These are phyloP conservation scores for Eubucco bourcierii DNA, from an alignment of 2,113 vertebrate genomes.

Conservation along the genomic window DNA sequence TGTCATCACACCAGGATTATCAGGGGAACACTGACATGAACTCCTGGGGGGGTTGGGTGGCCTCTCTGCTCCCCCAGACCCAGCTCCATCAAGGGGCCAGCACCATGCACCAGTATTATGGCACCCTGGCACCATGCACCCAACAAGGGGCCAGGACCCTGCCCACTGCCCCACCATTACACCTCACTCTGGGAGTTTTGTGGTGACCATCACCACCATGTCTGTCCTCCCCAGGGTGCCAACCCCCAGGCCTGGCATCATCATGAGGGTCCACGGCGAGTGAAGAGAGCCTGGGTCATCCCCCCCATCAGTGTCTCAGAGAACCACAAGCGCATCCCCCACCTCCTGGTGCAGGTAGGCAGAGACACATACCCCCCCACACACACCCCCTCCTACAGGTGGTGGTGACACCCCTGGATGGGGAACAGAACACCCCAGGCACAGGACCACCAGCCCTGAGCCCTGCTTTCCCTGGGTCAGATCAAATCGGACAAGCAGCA, in stretches of 20 bases:
- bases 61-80: rapidly evolving
- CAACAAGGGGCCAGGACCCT: background rate
- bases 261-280: slow-evolving; percentile 47
- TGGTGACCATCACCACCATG: background rate
- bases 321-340: slow-evolving; percentile 91
- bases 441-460: background rate
- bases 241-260: slow-evolving; percentile 73
- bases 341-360: slow-evolving; percentile 90
- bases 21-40: rapidly evolving
- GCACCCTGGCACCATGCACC: background rate
- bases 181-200: rapidly evolving
- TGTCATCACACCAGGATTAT: background rate
- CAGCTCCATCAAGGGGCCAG: background rate
- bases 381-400: rapidly evolving
- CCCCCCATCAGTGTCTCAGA: slow-evolving; percentile 92
- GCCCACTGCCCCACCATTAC: background rate
- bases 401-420: background rate
- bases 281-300: slow-evolving; percentile 96
- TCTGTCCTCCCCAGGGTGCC: slow-evolving; percentile 23
- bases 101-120: rapidly evolving
- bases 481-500: slow-evolving; percentile 96
- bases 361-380: background rate
- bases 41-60: background rate
- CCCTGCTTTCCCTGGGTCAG: slow-evolving; percentile 53
- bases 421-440: background rate